Conservation (phyloP, 2,113 vertebrate genomes). For the Hypocryptadius cinnamomeus region DNA sequence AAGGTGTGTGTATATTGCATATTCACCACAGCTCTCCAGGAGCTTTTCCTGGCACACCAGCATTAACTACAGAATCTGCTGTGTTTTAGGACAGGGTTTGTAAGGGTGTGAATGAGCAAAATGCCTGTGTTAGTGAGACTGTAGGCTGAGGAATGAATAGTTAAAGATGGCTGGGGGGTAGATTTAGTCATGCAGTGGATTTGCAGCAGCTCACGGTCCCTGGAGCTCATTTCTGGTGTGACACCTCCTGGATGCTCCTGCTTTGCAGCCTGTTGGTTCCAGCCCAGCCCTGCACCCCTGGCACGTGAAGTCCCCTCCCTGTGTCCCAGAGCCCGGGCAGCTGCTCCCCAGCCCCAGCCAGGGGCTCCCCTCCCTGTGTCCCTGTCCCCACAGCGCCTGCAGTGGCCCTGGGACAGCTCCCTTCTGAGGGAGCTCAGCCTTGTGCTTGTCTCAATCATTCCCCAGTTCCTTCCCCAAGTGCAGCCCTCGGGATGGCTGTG, state of each 20-base stretch:
- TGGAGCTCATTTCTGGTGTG: neutral
- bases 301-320: rapidly evolving
- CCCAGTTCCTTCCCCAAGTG: neutral
- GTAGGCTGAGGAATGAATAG: neutral
- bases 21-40: neutral
- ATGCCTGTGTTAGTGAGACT: neutral
- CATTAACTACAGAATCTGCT: neutral
- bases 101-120: neutral
- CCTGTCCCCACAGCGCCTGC: neutral
- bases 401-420: neutral
- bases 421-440: neutral
- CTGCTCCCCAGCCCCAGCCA: neutral
- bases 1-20: neutral
- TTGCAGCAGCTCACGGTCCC: neutral
- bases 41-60: neutral
- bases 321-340: neutral
- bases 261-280: neutral
- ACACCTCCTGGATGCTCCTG: neutral
- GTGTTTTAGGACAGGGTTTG: neutral
- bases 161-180: neutral
- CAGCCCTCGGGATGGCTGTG: neutral
- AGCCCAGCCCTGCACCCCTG: neutral
- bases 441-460: neutral
- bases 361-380: neutral
- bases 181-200: neutral